Percentiles rank a stretch among this genome's conserved stretches.
Conservation (phyloP, 2,113 vertebrate species). For the Macquaria ambigua region DNA sequence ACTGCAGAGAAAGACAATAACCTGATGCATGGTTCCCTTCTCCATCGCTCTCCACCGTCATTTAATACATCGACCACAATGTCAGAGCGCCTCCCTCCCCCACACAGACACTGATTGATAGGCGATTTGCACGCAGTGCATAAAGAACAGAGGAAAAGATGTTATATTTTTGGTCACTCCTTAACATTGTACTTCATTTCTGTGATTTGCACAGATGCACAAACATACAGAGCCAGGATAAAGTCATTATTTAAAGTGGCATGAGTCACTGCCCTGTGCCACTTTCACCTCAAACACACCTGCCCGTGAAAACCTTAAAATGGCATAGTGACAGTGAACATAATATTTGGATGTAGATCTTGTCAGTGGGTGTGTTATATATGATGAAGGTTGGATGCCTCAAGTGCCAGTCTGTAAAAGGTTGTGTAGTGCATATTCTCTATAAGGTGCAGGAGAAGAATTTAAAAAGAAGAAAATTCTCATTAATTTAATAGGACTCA, state of each 20-base stretch:
- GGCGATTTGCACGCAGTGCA: conserved; percentile 13
- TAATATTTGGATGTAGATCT: background rate
- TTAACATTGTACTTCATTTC: background rate
- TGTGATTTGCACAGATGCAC: background rate
- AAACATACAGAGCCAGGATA: background rate
- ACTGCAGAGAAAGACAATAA: conserved; percentile 69
- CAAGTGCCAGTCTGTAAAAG: background rate
- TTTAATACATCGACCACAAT: conserved; percentile 36
- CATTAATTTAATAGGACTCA: conserved; percentile 41
- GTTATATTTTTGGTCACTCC: background rate
- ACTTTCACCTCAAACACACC: background rate
- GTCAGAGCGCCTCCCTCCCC: conserved; percentile 18
- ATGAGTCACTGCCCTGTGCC: background rate
- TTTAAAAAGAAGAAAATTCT: conserved; percentile 7
- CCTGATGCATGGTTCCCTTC: conserved; percentile 41
- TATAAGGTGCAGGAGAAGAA: conserved; percentile 7
- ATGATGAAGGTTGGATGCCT: background rate
- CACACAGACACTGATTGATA: conserved; percentile 42
- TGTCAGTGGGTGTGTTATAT: background rate
- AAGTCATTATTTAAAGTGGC: background rate
- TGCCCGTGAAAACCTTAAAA: background rate
- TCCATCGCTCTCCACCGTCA: conserved; percentile 25
- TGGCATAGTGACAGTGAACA: background rate
- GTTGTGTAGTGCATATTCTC: background rate
- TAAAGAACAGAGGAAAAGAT: background rate